phyloP scores from a whole-genome alignment of 2,888 invertebrate species.

The Tanytarsus gracilentus region DNA sequence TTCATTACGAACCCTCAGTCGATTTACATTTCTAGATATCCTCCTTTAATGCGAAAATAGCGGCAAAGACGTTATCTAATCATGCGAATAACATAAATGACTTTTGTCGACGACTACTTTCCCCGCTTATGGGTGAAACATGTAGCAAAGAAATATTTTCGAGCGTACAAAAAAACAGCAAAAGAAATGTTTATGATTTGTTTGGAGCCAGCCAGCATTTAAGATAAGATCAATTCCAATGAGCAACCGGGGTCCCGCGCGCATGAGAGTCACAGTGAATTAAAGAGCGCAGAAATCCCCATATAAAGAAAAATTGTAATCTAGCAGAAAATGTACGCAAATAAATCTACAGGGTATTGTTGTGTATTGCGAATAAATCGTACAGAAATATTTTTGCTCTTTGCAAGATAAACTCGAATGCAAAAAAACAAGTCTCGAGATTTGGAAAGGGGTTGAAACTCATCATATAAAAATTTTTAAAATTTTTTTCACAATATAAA shows the following conservation, averaged over 20 bases:
- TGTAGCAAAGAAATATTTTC: background rate
- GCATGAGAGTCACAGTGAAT: background rate
- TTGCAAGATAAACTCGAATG: no score
- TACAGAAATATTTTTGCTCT: background rate
- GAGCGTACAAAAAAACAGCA: background rate
- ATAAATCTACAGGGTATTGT: constrained; percentile 26
- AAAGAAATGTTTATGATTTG: constrained; percentile 5
- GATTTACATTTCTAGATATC: background rate
- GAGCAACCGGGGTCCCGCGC: background rate
- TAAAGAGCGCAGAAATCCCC: background rate
- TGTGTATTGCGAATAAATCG: constrained; percentile 15
- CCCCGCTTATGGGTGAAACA: background rate
- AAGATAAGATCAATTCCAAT: constrained; percentile 20
- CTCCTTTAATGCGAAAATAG: background rate
- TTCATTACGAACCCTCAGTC: background rate
- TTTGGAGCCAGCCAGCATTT: constrained; percentile 20
- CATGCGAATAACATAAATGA: background rate
- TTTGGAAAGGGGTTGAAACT: no score
- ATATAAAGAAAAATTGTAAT: constrained; percentile 17
- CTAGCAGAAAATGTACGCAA: constrained; percentile 29
- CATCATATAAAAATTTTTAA: no score
- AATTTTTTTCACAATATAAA: no score
- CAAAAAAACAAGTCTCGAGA: no score
- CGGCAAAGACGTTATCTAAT: constrained; percentile 23
- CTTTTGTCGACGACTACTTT: background rate